A percentile compares a stretch with the other conserved stretches of the same genome.
Evolutionary conservation across 2,797 vertebrate species (phyloP).

Genomic region (Gadopsis marmoratus): DNA sequence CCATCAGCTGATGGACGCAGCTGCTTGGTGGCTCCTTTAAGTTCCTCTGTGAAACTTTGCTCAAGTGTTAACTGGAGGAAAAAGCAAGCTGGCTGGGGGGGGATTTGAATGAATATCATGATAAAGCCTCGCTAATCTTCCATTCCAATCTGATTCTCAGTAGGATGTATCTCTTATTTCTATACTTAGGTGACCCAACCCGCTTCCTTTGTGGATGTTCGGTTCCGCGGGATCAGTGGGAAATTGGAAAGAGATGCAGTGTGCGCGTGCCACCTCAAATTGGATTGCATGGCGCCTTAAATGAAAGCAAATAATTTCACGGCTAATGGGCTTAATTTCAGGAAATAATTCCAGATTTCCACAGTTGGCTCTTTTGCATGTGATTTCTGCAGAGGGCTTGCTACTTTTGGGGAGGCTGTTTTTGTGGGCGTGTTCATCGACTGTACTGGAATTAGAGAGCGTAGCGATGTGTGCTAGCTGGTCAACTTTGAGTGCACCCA

Average conservation of each 20-base stretch:
- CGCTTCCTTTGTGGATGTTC: slow-evolving; percentile 73
- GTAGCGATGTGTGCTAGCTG: slow-evolving; percentile 18
- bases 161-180: slow-evolving; percentile 73
- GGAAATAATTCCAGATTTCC: slow-evolving; percentile 82
- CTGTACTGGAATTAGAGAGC: slow-evolving; percentile 61
- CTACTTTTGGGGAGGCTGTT: slow-evolving; percentile 62
- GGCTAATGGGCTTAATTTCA: slow-evolving; percentile 84
- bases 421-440: slow-evolving; percentile 39
- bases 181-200: slow-evolving; percentile 82
- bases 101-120: slow-evolving; percentile 68
- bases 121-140: slow-evolving; percentile 78
- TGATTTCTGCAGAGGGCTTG: slow-evolving; percentile 69
- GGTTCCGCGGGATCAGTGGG: slow-evolving; percentile 77
- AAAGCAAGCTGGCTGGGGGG: slow-evolving; percentile 17
- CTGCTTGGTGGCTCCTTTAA: slow-evolving; percentile 23
- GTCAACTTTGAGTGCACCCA: slow-evolving; percentile 38
- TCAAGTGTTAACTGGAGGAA: slow-evolving; percentile 46
- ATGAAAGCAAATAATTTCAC: slow-evolving; percentile 86
- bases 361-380: slow-evolving; percentile 79
- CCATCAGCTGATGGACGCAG: slow-evolving; percentile 17
- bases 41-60: slow-evolving; percentile 63
- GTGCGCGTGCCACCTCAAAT: slow-evolving; percentile 74
- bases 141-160: slow-evolving; percentile 78
- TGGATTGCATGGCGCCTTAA: slow-evolving; percentile 81
- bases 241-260: slow-evolving; percentile 78